These are phyloP conservation scores for Rhinoptilus africanus DNA, from an alignment of 2,113 vertebrate genomes.

Conservation along the genomic window DNA sequence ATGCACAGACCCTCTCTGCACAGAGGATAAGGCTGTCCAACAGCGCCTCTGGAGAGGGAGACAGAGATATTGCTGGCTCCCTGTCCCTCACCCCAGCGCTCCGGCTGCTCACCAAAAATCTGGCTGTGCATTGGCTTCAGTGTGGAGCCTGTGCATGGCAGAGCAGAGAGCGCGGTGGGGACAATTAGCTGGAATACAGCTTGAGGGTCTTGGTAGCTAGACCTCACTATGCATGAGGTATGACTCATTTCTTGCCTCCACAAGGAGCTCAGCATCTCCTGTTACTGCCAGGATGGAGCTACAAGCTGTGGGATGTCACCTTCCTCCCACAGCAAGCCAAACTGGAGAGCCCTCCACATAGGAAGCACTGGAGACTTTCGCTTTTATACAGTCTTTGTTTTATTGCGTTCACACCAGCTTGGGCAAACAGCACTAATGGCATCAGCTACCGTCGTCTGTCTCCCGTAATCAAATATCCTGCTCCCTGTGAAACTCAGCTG, in stretches of 20 bases:
- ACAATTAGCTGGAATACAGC: neutral
- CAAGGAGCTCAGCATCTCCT: neutral
- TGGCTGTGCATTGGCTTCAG: rapidly evolving
- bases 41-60: neutral
- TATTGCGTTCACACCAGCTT: neutral
- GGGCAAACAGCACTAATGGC: neutral
- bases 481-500: neutral
- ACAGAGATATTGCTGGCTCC: neutral
- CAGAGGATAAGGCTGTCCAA: neutral
- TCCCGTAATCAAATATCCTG: neutral
- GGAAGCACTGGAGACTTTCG: neutral
- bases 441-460: neutral
- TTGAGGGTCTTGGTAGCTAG: neutral
- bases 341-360: neutral
- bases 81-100: neutral
- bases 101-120: rapidly evolving
- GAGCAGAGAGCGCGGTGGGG: neutral
- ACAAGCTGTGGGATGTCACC: neutral
- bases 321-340: neutral
- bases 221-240: neutral
- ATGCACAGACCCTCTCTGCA: neutral
- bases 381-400: neutral
- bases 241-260: neutral
- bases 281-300: neutral
- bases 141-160: neutral